A percentile compares a stretch with the other conserved stretches of the same genome.
Conservation (phyloP, 1,140 invertebrate species). For the Colletes gigas region DNA sequence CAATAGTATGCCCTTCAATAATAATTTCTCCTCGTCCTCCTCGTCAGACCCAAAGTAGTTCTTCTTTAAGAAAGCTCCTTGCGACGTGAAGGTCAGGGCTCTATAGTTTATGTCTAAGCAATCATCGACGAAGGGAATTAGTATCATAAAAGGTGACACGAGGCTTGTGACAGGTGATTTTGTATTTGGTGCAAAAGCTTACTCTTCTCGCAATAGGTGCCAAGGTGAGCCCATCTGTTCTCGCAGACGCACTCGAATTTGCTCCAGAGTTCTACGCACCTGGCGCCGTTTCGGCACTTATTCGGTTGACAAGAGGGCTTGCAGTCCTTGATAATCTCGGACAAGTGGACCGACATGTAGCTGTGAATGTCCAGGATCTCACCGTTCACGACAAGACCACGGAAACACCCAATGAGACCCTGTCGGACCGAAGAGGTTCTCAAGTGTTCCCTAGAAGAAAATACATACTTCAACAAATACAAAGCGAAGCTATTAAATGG, state of each 20-base stretch:
- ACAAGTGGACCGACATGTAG: conserved; percentile 95
- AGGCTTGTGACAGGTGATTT: conserved; percentile 9
- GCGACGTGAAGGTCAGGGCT: conserved; percentile 92
- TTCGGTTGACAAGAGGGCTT: conserved; percentile 96
- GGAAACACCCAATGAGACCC: conserved; percentile 95
- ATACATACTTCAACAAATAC: neutral
- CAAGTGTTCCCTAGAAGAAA: conserved; percentile 86
- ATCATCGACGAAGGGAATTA: neutral
- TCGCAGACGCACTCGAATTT: conserved; percentile 94
- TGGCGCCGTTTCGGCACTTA: conserved; percentile 94
- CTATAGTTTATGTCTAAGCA: conserved; percentile 92
- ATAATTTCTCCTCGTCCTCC: conserved; percentile 82
- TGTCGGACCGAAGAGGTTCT: conserved; percentile 90
- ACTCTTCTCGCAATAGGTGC: conserved; percentile 94
- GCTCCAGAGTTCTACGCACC: conserved; percentile 95
- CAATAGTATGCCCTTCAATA: conserved; percentile 87
- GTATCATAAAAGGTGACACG: neutral
- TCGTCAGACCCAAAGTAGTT: conserved; percentile 86
- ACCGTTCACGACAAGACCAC: conserved; percentile 94
- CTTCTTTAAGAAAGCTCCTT: conserved; percentile 89
- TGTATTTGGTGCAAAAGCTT: conserved; percentile 72
- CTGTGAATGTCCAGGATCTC: conserved; percentile 94
- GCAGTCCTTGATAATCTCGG: conserved; percentile 95
- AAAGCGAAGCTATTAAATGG: neutral
- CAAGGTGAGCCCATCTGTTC: conserved; percentile 95